Base-by-base conservation (phyloP, 1,140 invertebrate species). In the Ylistrum balloti region DNA sequence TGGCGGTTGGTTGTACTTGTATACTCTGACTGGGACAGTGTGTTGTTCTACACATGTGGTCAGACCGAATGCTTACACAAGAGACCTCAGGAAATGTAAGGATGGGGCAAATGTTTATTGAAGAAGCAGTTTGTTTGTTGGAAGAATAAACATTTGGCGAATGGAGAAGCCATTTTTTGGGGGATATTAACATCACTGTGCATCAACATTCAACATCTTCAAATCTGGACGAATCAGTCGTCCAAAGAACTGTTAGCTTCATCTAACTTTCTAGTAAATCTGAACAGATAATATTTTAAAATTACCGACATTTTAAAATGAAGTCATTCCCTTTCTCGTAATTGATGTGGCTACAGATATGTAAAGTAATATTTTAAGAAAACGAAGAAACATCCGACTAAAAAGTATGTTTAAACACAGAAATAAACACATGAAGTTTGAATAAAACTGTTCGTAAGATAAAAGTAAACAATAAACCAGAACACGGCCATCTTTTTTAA, bases 41-140 rank as follows among this genome's bases (percentile, higher is more conserved):
- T 74, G 56, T 5, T n/a, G 15, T 7, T 28, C n/a, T 74, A n/a
- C 9, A 74, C 56, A 74, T 74, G 5, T 74, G 56, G 56, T 11
- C 56, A 28, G n/a, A n/a, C 22, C 7, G 56, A 74, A 28, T 3
- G 56, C 56, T 74, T 74, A 28, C 56, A 74, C 56, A 9, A 74
- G 56, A 74, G 9, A n/a, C 22, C 15, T 5, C 56, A 74, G 56
- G n/a, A 74, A 74, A 74, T 74, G 17, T n/a, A 74, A 74, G n/a
- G 56, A 74, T 74, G n/a, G 56, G 2, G 2, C n/a, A n/a, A 74
- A 74, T 74, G 56, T 74, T 74, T 74, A 74, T 74, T 74, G 56
- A 74, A 74, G 56, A 74, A n/a, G 56, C 56, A n/a, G n/a, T n/a
- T 74, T 74, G 56, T 74, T 74, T 74, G n/a, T 74, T 74, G n/a